Evolutionary conservation across 1,140 invertebrate species (phyloP), one percentile per base, ranked within the genome.

Genomic region (Plodia interpunctella): DNA sequence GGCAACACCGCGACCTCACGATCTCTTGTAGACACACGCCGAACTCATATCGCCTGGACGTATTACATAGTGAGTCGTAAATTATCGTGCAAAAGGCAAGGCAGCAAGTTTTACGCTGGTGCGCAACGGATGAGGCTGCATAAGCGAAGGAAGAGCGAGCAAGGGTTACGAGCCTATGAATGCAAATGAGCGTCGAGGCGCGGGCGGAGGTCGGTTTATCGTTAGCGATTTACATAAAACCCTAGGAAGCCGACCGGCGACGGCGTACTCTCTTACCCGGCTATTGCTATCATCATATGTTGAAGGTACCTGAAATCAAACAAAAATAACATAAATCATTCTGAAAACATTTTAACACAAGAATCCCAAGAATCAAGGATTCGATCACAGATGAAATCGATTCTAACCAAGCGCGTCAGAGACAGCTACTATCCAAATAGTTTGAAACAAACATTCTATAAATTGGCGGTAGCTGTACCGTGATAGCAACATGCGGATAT

Each of bases 81-180:
- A 87, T 89, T 83, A 85, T 85, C 74, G 79, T 81, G 79, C 74
- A 73, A 83, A 86, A 83, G 74, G 67, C 76, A 66, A 80, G 70
- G 74, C 73, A 73, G 71, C 72, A 77, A 83, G 81, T 85, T 85
- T 84, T 78, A 83, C 73, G 74, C 66, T 56, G 65, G 70, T 59
- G 66, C 64, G 62, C 66, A 60, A 56, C 68, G 70, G 74, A 72
- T 65, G 76, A 78, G 69, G 68, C 72, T 75, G 75, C 72, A 72
- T 71, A 70, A 65, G 74, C 72, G 67, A 65, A 71, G 68, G 76
- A 77, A 74, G 69, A 76, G 54, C 76, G 72, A 76, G 78, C 76
- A 85, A 83, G 84, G 86, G 87, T 89, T 89, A 84, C 79, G 80
- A 80, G 82, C 83, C 84, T 80, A 89, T 89, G 87, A 87, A 89